Base-by-base conservation (phyloP, 1,140 invertebrate species). In the Drosophila funebris region DNA sequence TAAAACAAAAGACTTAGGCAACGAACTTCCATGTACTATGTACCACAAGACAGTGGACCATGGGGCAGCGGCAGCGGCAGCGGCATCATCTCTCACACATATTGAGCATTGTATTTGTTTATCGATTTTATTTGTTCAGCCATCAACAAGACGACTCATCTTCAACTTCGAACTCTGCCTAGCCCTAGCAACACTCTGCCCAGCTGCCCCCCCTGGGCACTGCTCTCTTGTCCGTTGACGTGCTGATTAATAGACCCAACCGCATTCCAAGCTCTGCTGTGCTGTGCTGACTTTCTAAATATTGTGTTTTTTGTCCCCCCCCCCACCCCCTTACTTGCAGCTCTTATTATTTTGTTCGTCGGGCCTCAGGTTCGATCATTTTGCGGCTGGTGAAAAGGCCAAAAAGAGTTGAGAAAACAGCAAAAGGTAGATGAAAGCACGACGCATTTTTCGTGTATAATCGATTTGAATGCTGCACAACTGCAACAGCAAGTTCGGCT, bases 1-100 rank as follows among this genome's bases (percentile, higher is more conserved):
- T 87, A 87, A 87, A 88, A 88, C 83, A 89, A 88, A 88, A 88
- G 83, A 88, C 83, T 88, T 88, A 88, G 79, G 83, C 83, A 83
- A 89, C 83, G 73, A 88, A 88, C 83, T 88, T 75, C 27, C 6
- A 46, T 11, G 13, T 48, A 48, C 33, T 27, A 33, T n/a, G n/a
- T n/a, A n/a, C 39, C 5, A 13, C 6, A 4, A 44, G 7, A 11
- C 7, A 13, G 18, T 4, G 14, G 11, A 18, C 0, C 27, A 24
- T 0, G 0, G 2, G n/a, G 2, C 13, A n/a, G 6, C 5, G 41
- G 9, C 0, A 6, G 2, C 2, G 11, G n/a, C 1, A 14, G 16
- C 4, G 11, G 24, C 43, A 68, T 46, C 67, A 52, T 16, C 46
- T 56, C 20, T 39, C 53, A 43, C 54, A 37, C 46, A 58, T 4